These are phyloP conservation scores for Hesperia comma DNA, from an alignment of 2,888 invertebrate species.

Conservation along the genomic window DNA sequence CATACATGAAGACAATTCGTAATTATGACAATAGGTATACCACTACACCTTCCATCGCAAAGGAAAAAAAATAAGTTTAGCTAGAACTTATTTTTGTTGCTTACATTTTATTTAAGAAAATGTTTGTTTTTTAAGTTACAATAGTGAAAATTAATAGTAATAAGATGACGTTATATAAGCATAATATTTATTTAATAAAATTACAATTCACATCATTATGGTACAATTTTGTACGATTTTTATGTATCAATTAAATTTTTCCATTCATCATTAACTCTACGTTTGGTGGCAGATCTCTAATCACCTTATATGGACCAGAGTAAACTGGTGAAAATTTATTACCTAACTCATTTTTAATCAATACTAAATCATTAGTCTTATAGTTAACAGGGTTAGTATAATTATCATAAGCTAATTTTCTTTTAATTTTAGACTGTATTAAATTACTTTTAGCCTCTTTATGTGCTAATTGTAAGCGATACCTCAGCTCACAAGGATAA, in stretches of 20 bases:
- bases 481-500: constrained; percentile 9
- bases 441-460: constrained; percentile 10
- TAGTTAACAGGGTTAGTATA: constrained; percentile 9
- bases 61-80: too few relatives aligned
- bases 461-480: constrained; percentile 15
- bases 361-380: neutral
- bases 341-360: neutral
- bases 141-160: too few relatives aligned
- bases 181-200: neutral
- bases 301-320: neutral
- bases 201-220: neutral
- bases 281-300: neutral
- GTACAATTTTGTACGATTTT: constrained; percentile 4
- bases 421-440: neutral
- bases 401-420: constrained; percentile 14
- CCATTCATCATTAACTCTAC: neutral
- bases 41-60: neutral
- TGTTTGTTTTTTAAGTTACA: too few relatives aligned
- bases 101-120: too few relatives aligned
- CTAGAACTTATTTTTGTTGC: neutral
- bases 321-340: neutral
- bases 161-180: too few relatives aligned
- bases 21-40: neutral
- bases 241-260: neutral
- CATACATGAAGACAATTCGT: too few relatives aligned